phyloP scores from a whole-genome alignment of 2,888 invertebrate species.

The Tetranychus truncatus region DNA sequence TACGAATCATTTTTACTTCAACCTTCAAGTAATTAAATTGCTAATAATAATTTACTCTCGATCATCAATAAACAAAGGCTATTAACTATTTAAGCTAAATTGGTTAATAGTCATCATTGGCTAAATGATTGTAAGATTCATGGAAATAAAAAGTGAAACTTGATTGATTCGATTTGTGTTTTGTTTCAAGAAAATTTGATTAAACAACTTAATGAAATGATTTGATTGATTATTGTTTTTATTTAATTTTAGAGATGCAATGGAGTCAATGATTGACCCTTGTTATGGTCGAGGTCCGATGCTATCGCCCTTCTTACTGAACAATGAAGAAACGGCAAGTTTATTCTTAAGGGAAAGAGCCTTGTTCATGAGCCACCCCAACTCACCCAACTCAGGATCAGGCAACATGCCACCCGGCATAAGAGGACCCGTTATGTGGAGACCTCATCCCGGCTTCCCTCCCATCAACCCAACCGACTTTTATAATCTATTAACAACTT shows the following conservation, averaged over 20 bases:
- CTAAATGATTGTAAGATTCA: too few species aligned
- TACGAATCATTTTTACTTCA: too few species aligned
- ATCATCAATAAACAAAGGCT: too few species aligned
- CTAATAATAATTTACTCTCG: too few species aligned
- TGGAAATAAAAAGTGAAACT: neutral
- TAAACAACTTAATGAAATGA: neutral
- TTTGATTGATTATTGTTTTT: neutral
- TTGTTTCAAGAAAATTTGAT: neutral
- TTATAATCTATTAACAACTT: conserved; percentile 12
- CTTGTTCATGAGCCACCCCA: neutral
- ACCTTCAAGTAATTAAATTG: too few species aligned
- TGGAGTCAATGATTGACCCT: conserved; percentile 41
- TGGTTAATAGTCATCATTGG: too few species aligned
- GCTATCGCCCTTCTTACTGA: conserved; percentile 21
- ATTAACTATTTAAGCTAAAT: too few species aligned
- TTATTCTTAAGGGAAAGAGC: conserved; percentile 21
- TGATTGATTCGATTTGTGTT: neutral
- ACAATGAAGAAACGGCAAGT: conserved; percentile 22
- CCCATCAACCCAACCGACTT: conserved; percentile 14
- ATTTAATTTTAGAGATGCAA: conserved; percentile 47
- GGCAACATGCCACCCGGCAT: neutral
- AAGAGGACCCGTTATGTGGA: conserved; percentile 13
- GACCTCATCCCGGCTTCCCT: conserved; percentile 11
- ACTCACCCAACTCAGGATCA: neutral
- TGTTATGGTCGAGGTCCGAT: conserved; percentile 22